Base-by-base conservation (phyloP, 2,888 invertebrate species). In the Polydrusus cervinus region DNA sequence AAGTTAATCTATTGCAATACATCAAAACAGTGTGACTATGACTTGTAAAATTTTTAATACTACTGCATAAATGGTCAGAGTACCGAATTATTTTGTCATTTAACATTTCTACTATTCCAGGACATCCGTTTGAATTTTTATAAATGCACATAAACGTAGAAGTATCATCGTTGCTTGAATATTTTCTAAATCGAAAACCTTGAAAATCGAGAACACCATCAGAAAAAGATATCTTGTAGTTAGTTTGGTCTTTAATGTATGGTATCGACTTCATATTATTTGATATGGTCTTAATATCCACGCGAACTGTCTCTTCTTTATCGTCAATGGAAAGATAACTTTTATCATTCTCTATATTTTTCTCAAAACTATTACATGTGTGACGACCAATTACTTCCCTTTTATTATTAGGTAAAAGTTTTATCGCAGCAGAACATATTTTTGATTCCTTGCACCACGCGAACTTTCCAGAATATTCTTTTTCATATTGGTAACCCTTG, bases 371-470 rank as follows among this genome's bases (percentile, higher is more conserved):
- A 30, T 55, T 30, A 55, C 53, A 55, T 0, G 30, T n/a, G n/a
- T 55, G 53, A 0, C 18, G n/a, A 8, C n/a, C 30, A 25, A 55
- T n/a, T 11, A 30, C 1, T n/a, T 30, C 30, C 9, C 8, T n/a
- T n/a, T 30, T 13, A 55, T 30, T 13, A 55, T 30, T 7, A 8
- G 53, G 30, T n/a, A 30, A 30, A 55, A 55, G 0, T 55, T 30
- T 55, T n/a, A 55, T 55, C 53, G 30, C 30, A 13, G n/a, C 53
- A 3, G 53, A 55, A 55, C 53, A 55, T 11, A 55, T 30, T 30
- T 25, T 55, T 25, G 30, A n/a, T 7, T 30, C 8, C 30, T 25
- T 55, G 7, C 53, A 55, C 30, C 53, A 30, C 5, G 53, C 53
- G n/a, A n/a, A 55, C n/a, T n/a, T 55, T 30, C 13, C 30, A n/a